Percentiles rank a stretch among this genome's conserved stretches.
These are phyloP conservation scores for Apteryx owenii DNA, from an alignment of 2,113 vertebrate genomes.

Conservation along the genomic window DNA sequence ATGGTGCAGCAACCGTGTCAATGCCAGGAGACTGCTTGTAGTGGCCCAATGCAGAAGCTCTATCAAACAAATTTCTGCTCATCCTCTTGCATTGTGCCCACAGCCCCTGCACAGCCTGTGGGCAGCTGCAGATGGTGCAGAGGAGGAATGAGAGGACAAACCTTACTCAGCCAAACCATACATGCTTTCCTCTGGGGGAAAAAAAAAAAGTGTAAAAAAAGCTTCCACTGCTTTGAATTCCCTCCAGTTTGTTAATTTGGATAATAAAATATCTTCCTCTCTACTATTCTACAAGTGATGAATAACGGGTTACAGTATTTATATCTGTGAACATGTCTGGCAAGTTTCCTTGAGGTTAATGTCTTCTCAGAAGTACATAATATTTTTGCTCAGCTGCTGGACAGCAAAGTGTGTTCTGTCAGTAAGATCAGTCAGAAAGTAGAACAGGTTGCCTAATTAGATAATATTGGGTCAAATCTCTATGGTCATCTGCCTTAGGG, in stretches of 20 bases:
- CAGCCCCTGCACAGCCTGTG: not conserved
- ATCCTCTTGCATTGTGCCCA: not conserved
- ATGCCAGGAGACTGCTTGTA: not conserved
- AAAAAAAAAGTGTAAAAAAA: not conserved
- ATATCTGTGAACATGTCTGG: not conserved
- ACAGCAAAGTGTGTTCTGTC: not conserved
- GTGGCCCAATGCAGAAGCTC: not conserved
- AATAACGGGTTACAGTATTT: not conserved
- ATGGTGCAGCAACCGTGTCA: not conserved
- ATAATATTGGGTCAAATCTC: not conserved
- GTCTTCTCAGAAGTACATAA: not conserved
- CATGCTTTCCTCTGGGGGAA: not conserved
- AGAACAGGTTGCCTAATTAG: not conserved
- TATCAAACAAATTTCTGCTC: not conserved
- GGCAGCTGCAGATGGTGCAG: not conserved
- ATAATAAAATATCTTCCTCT: not conserved
- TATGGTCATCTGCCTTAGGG: not conserved
- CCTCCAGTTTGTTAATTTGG: not conserved
- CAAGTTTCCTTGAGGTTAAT: not conserved
- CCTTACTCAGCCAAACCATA: not conserved
- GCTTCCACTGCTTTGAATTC: not conserved
- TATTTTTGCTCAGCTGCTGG: not conserved
- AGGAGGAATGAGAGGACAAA: slow-evolving; percentile 22
- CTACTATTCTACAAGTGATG: not conserved
- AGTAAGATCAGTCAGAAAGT: not conserved